These are phyloP conservation scores for Pantherophis alleghaniensis DNA, from an alignment of 2,797 vertebrate genomes.

Conservation along the genomic window DNA sequence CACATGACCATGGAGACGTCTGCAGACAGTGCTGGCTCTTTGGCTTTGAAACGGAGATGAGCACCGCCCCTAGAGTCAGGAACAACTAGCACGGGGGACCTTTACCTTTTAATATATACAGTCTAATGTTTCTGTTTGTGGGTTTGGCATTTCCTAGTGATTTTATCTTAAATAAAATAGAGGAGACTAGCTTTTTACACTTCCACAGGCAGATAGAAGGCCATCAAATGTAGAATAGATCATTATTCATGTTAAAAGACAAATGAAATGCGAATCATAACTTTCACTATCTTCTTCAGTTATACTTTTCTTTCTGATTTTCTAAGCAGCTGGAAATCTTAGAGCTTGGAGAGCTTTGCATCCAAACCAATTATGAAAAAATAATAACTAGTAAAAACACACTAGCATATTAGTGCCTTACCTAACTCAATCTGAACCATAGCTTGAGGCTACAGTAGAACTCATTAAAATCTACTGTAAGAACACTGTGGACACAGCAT, in stretches of 20 bases:
- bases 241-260: background rate
- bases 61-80: no score
- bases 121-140: background rate
- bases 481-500: background rate
- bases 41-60: no score
- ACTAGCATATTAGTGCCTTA: background rate
- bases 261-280: background rate
- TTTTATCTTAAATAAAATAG: background rate
- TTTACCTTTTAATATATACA: no score
- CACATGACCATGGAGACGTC: no score
- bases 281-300: background rate
- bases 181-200: background rate
- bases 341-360: background rate
- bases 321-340: background rate
- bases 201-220: background rate
- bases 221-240: background rate
- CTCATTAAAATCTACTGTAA: background rate
- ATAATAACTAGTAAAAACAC: background rate
- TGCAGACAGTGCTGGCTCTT: no score
- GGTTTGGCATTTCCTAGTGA: background rate
- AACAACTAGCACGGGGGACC: no score
- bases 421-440: background rate
- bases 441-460: background rate
- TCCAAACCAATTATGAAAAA: conserved; percentile 9
- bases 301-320: background rate